Conservation (phyloP, 2,113 vertebrate species). For the Alexandromys fortis region DNA sequence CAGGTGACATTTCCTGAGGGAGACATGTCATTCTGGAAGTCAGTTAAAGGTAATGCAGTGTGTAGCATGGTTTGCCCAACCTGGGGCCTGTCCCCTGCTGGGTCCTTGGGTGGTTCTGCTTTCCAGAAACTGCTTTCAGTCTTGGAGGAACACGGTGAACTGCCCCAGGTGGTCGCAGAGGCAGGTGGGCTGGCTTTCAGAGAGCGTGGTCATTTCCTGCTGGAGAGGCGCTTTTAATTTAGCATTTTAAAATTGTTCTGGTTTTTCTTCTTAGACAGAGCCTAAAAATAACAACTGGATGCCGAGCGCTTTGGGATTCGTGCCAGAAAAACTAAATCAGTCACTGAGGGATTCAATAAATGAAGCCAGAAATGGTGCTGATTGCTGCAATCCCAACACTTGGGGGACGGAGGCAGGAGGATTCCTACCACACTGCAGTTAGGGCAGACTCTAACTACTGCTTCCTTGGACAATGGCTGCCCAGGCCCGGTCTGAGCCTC, state of each 20-base stretch:
- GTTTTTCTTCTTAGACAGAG: not conserved
- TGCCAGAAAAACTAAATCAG: conserved; percentile 27
- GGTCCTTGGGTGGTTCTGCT: not conserved
- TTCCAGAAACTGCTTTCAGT: not conserved
- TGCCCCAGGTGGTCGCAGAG: not conserved
- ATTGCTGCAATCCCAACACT: not conserved
- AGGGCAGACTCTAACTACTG: not conserved
- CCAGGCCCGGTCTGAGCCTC: not conserved
- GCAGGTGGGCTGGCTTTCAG: not conserved
- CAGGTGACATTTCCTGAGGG: not conserved
- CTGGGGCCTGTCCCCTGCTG: not conserved
- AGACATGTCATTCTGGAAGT: not conserved
- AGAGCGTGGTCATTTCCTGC: not conserved
- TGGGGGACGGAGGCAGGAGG: not conserved
- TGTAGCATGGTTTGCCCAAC: not conserved
- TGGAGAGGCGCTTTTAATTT: not conserved
- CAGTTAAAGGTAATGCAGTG: not conserved
- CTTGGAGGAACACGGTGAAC: accelerated
- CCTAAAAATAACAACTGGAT: conserved; percentile 48
- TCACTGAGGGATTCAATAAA: not conserved
- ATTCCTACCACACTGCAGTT: not conserved
- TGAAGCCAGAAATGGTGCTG: not conserved
- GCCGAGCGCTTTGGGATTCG: not conserved
- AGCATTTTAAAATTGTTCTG: not conserved
- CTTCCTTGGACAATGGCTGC: too few relatives aligned